Evolutionary conservation across 2,888 invertebrate species (phyloP), one percentile per base, ranked within the genome.

Genomic region (Aethes cnicana): DNA sequence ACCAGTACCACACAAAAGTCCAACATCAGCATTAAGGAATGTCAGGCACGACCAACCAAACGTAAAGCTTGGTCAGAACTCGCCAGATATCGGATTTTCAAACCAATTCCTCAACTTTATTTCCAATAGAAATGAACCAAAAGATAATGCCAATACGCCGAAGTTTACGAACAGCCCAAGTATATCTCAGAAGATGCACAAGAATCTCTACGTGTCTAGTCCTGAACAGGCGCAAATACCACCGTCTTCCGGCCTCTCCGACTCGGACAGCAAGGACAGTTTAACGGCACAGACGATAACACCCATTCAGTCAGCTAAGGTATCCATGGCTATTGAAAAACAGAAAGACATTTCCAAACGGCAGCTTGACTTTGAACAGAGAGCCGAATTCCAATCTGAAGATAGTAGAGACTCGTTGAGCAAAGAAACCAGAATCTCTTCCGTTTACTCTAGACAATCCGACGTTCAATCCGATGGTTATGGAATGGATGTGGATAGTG

Each of bases 401-500:
- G 90, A 90, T 53, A 90, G 90, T 54, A 77, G 90, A 63, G 90
- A 90, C 58, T 90, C 90, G 7, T 81, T 86, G 3, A 73, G 85
- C 57, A 90, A 90, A 71, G 90, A 89, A 47, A 81, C 85, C 58
- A 79, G 90, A 66, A 87, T 87, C 63, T 84, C 90, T 1, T 76
- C 81, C 17, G 74, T 89, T 3, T 84, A 84, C 59, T 87, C 90
- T 1, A 77, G 89, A 52, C 87, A 85, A 44, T 89, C 89, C 0
- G 85, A 86, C 50, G 75, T 81, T 57, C 87, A 84, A 39, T 88
- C 89, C 8, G 89, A 90, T 62, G 84, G 87, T 2, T 87, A 84
- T 62, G 88, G 89, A 21, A 90, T 90, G 90, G 90, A 90, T 62
- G 72, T 90, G 28, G 90, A 90, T 63, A 90, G 90, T 66, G 90